phyloP scores from a whole-genome alignment of 2,888 invertebrate genomes.

The Stratiomys singularior region DNA sequence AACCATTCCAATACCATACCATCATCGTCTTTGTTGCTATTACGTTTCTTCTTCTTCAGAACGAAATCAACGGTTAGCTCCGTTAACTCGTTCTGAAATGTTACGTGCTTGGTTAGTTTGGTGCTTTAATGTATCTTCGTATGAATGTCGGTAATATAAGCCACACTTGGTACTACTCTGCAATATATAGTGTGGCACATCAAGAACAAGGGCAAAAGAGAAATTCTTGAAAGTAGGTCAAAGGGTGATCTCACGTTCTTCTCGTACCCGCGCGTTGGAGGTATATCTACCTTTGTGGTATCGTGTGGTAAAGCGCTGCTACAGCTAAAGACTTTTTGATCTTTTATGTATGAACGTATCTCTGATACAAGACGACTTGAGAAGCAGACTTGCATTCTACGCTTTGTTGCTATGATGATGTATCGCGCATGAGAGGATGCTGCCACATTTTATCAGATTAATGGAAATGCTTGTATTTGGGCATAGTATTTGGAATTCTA shows the following conservation, averaged over 20 bases:
- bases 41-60: constrained; percentile 34
- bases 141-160: constrained; percentile 17
- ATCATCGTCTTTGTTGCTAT: constrained; percentile 1
- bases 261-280: constrained; percentile 4
- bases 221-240: constrained; percentile 46
- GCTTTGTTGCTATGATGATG: no score
- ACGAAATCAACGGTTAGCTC: constrained; percentile 23
- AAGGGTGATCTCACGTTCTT: constrained; percentile 47
- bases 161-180: neutral
- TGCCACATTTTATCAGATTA: no score
- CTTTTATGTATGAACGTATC: neutral
- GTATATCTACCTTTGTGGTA: neutral
- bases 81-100: constrained; percentile 39
- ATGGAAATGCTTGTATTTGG: no score
- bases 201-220: constrained; percentile 49
- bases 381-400: no score
- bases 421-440: no score
- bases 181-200: constrained; percentile 3
- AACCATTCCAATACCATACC: constrained; percentile 5
- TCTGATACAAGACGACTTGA: no score
- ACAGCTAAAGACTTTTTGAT: constrained; percentile 4
- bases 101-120: constrained; percentile 8
- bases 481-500: no score
- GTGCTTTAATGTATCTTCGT: neutral
- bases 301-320: neutral